Conservation (phyloP, 2,113 vertebrate species). For the Suncus etruscus region DNA sequence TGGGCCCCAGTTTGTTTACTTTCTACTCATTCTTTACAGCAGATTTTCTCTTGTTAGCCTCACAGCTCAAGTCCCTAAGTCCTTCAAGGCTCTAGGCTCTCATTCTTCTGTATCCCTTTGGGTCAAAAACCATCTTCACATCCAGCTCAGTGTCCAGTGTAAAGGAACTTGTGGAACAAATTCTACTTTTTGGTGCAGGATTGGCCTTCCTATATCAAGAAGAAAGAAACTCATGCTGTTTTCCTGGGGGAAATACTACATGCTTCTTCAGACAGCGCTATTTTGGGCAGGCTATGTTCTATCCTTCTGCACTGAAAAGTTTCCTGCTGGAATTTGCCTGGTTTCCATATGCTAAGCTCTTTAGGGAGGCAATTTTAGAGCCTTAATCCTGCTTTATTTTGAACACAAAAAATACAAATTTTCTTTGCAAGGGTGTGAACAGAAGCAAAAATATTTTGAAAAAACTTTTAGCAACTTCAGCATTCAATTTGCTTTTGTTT, state of each 20-base stretch:
- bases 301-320: background rate
- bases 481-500: background rate
- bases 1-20: background rate
- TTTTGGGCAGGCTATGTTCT: too few species aligned
- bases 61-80: background rate
- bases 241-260: too few species aligned
- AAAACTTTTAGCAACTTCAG: background rate
- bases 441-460: conserved; percentile 30
- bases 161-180: background rate
- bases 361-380: background rate
- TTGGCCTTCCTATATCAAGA: background rate
- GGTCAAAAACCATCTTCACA: background rate
- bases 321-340: background rate
- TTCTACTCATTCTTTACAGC: background rate
- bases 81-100: background rate
- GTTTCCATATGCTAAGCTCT: background rate
- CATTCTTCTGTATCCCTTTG: background rate
- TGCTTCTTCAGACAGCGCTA: too few species aligned
- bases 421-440: background rate
- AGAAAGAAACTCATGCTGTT: background rate
- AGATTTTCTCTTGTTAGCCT: background rate
- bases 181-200: background rate
- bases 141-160: background rate
- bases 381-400: background rate
- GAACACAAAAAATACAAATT: conserved; percentile 13